These are phyloP conservation scores for Phrynocephalus vlangalii DNA, from an alignment of 2,797 vertebrate species.

Conservation along the genomic window DNA sequence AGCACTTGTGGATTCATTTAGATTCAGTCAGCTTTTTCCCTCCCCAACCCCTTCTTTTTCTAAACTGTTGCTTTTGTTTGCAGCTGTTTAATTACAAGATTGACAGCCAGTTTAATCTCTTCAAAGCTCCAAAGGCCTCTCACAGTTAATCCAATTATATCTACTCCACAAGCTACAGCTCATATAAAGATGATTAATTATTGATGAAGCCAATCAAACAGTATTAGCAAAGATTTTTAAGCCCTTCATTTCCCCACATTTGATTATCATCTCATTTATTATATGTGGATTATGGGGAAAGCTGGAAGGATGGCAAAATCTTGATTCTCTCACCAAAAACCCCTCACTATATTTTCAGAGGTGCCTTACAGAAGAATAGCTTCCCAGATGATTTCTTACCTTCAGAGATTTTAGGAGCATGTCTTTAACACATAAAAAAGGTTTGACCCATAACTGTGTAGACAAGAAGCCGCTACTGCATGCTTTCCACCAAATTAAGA, in stretches of 20 bases:
- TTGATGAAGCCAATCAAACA: conserved; percentile 89
- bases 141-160: conserved; percentile 98
- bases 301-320: conserved; percentile 59
- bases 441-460: neutral
- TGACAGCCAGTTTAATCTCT: conserved; percentile 96
- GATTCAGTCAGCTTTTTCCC: conserved; percentile 59
- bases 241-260: conserved; percentile 66
- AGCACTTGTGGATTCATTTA: conserved; percentile 73
- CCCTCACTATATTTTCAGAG: neutral
- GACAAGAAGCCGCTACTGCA: neutral
- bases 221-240: conserved; percentile 81
- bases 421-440: neutral
- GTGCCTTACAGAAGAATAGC: neutral
- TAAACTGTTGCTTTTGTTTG: conserved; percentile 79
- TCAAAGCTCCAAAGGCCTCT: conserved; percentile 91
- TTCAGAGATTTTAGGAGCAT: conserved; percentile 19
- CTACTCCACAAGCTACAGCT: conserved; percentile 88
- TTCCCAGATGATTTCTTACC: neutral
- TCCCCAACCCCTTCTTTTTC: conserved; percentile 10
- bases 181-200: conserved; percentile 88
- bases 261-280: conserved; percentile 73
- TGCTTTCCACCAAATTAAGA: neutral
- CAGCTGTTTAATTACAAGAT: conserved; percentile 96
- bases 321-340: conserved; percentile 22
- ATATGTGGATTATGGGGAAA: conserved; percentile 71